phyloP scores from a whole-genome alignment of 2,797 vertebrate species.

The Malacoraja senta region DNA sequence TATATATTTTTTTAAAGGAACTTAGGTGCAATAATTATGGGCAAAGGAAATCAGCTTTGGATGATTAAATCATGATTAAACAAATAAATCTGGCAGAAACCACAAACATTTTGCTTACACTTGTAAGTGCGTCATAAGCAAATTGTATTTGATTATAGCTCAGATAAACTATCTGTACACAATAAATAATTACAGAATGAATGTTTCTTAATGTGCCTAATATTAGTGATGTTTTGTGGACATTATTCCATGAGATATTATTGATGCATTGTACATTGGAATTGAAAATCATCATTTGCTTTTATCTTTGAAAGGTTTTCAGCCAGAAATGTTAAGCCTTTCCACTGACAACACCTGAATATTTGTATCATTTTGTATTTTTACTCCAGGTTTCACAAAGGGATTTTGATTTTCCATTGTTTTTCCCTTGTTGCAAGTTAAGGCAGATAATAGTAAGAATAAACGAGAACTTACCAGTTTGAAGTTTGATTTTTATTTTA shows the following conservation, averaged over 20 bases:
- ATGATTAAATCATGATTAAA: slow-evolving; percentile 22
- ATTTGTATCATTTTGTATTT: too few relatives aligned
- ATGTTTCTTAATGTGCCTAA: neutral
- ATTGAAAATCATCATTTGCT: neutral
- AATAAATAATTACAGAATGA: neutral
- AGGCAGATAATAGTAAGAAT: too few relatives aligned
- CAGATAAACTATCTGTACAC: neutral
- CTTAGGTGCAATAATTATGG: slow-evolving; percentile 21
- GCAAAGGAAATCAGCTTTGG: neutral
- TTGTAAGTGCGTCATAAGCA: neutral
- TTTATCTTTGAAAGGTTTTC: neutral
- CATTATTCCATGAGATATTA: neutral
- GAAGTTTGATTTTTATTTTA: too few relatives aligned
- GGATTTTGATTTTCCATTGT: neutral
- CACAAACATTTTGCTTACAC: neutral
- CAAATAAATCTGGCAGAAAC: neutral
- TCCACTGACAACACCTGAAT: too few relatives aligned
- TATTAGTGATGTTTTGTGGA: neutral
- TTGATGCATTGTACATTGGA: neutral
- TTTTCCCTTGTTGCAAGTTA: neutral
- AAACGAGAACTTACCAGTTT: too few relatives aligned
- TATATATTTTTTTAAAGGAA: neutral
- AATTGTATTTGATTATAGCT: slow-evolving; percentile 2
- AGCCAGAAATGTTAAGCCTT: too few relatives aligned
- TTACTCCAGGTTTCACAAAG: too few relatives aligned